These are phyloP conservation scores for Bursaphelenchus mucronatus DNA, from an alignment of 1,140 invertebrate species.

Conservation along the genomic window DNA sequence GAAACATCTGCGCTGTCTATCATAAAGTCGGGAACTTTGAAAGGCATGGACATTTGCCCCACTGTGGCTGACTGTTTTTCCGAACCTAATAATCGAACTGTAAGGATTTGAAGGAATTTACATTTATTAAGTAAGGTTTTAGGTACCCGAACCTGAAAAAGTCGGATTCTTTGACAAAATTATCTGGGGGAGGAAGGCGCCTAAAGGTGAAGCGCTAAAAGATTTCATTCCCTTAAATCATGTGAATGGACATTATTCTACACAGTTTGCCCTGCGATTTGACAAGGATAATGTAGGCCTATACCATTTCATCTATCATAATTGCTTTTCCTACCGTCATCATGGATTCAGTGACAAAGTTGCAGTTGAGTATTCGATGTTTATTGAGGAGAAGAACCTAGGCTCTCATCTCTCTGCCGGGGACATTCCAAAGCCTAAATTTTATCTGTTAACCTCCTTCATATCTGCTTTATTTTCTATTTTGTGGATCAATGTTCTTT, in stretches of 20 bases:
- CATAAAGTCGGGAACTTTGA: constrained; percentile 37
- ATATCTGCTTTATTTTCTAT: constrained; percentile 81
- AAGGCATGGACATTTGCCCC: constrained; percentile 40
- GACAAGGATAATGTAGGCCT: constrained; percentile 78
- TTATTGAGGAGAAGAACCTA: constrained; percentile 69
- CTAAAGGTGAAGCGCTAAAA: constrained; percentile 6
- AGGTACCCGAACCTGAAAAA: background rate
- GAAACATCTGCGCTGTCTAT: constrained; percentile 20
- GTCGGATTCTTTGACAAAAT: too few relatives aligned
- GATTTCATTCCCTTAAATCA: constrained; percentile 19
- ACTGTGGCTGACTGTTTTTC: background rate
- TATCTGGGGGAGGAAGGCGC: background rate
- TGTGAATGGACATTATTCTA: constrained; percentile 21
- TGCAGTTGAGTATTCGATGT: constrained; percentile 55
- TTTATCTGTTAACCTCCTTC: constrained; percentile 85
- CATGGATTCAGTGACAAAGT: constrained; percentile 58
- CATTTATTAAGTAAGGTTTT: too few relatives aligned
- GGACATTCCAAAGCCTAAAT: constrained; percentile 84
- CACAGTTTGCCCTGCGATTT: constrained; percentile 78
- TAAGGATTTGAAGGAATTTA: background rate
- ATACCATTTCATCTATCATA: constrained; percentile 92
- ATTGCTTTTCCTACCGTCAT: constrained; percentile 74
- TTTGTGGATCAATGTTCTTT: constrained; percentile 84
- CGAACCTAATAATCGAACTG: background rate
- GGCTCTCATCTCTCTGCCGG: constrained; percentile 90